Conservation (phyloP, 2,113 vertebrate species). For the Meriones unguiculatus region DNA sequence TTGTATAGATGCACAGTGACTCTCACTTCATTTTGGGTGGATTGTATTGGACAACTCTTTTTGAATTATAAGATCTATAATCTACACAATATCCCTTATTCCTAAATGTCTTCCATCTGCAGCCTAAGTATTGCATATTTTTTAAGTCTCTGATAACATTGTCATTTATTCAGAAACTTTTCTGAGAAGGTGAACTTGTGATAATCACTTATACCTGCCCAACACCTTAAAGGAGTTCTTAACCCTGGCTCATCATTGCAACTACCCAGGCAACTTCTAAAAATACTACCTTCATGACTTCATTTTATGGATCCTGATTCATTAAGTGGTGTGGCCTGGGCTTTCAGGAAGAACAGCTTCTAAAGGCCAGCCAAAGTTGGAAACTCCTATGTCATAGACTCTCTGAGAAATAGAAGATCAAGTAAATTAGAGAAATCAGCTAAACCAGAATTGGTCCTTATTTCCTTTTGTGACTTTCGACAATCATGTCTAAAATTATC, state of each 20-base stretch:
- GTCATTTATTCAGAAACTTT: slow-evolving; percentile 39
- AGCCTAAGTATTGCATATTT: slow-evolving; percentile 23
- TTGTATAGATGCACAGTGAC: slow-evolving; percentile 9
- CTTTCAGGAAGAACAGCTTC: not conserved
- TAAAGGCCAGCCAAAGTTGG: not conserved
- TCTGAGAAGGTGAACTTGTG: not conserved
- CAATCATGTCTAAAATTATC: not conserved
- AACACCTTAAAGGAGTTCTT: not conserved
- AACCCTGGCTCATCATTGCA: slow-evolving; percentile 9
- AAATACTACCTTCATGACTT: not conserved
- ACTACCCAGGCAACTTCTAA: not conserved
- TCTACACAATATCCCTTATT: not conserved
- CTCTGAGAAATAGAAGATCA: not conserved
- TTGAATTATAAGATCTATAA: slow-evolving; percentile 4
- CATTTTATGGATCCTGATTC: not conserved
- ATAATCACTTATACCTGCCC: slow-evolving; percentile 13
- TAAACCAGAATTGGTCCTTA: not conserved
- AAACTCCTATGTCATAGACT: not conserved
- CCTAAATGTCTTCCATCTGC: not conserved
- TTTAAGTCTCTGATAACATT: slow-evolving; percentile 40
- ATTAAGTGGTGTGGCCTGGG: not conserved
- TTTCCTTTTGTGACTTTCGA: slow-evolving; percentile 12
- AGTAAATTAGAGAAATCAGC: slow-evolving; percentile 1
- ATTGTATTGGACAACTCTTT: not conserved
- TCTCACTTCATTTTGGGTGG: not conserved